phyloP scores from a whole-genome alignment of 2,113 vertebrate genomes.

The Hydrochoerus hydrochaeris region DNA sequence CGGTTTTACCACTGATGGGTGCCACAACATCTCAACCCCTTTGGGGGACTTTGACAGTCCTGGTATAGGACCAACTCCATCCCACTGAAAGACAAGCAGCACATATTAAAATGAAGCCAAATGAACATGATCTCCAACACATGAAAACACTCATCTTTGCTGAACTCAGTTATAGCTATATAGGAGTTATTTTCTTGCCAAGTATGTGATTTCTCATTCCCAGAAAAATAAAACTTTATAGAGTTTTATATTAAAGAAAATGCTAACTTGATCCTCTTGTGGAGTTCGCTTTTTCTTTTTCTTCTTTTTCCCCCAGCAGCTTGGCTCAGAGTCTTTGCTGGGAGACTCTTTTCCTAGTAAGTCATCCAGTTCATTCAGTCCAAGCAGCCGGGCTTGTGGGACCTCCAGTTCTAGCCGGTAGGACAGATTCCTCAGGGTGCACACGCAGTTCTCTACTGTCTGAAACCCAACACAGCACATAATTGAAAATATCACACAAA shows the following conservation, averaged over 20 bases:
- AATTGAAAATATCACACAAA: slow-evolving; percentile 22
- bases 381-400: slow-evolving; percentile 91
- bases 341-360: slow-evolving; percentile 93
- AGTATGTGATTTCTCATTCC: not conserved
- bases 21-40: slow-evolving; percentile 98
- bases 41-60: slow-evolving; percentile 97
- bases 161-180: not conserved
- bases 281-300: slow-evolving; percentile 96
- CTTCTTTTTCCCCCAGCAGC: slow-evolving; percentile 98
- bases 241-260: slow-evolving; percentile 18
- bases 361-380: slow-evolving; percentile 93
- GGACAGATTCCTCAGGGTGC: slow-evolving; percentile 97
- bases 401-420: slow-evolving; percentile 98
- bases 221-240: not conserved
- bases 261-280: slow-evolving; percentile 94
- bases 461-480: slow-evolving; percentile 79
- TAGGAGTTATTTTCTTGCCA: slow-evolving; percentile 21
- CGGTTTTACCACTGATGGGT: slow-evolving; percentile 97
- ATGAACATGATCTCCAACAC: not conserved
- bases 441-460: slow-evolving; percentile 99
- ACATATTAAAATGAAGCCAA: not conserved
- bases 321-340: slow-evolving; percentile 94
- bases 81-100: slow-evolving; percentile 90
- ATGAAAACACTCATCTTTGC: not conserved
- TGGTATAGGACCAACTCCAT: slow-evolving; percentile 97